Evolutionary conservation across 2,113 vertebrate species (phyloP).

Genomic region (Leiothrix lutea): DNA sequence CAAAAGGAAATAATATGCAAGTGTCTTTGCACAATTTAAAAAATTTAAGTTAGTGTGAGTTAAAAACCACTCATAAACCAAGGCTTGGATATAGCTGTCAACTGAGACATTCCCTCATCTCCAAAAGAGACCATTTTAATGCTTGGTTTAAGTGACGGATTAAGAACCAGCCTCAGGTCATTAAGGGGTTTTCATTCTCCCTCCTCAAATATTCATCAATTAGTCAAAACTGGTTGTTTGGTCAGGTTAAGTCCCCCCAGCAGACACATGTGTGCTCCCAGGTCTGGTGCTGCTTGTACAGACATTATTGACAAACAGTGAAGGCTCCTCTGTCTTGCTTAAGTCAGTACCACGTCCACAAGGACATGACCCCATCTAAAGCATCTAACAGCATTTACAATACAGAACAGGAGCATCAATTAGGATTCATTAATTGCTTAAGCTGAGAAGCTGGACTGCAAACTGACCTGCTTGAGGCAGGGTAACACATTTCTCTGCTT

Average conservation of each 20-base stretch:
- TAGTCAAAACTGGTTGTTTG: neutral
- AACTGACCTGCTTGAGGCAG: neutral
- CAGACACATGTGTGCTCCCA: accelerated
- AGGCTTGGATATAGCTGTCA: neutral
- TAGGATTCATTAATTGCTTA: neutral
- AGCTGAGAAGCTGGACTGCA: neutral
- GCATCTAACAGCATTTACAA: neutral
- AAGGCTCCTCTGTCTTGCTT: neutral
- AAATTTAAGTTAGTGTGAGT: neutral
- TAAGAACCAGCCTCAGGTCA: neutral
- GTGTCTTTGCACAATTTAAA: neutral
- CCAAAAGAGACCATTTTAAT: neutral
- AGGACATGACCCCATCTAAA: neutral
- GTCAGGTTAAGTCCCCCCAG: neutral
- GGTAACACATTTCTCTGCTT: neutral
- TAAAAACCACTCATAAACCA: neutral
- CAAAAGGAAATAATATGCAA: neutral
- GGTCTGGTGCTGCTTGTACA: neutral
- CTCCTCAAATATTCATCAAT: neutral
- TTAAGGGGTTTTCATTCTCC: neutral
- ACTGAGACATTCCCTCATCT: neutral
- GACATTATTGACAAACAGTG: accelerated
- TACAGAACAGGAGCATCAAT: neutral
- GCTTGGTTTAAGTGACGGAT: neutral
- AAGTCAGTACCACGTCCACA: neutral